phyloP scores from a whole-genome alignment of 2,113 vertebrate species.

The Microtus oregoni region DNA sequence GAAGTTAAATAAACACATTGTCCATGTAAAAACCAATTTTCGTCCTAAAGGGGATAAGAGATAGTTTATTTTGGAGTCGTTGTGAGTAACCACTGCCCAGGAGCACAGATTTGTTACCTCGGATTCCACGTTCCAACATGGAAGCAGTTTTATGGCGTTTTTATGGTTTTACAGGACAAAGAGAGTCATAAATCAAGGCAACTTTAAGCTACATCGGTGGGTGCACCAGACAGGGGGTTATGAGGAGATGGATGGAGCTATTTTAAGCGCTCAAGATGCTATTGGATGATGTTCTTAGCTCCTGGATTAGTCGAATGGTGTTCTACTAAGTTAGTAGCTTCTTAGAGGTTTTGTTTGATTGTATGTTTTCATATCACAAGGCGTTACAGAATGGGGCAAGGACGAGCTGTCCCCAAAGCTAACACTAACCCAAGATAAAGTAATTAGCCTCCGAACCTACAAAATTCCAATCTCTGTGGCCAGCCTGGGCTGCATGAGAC shows the following conservation, averaged over 20 bases:
- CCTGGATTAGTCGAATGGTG: background rate
- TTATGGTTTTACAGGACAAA: background rate
- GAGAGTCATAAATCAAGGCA: no score
- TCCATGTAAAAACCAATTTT: background rate
- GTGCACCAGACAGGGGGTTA: background rate
- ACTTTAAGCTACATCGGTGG: background rate
- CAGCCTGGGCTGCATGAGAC: background rate
- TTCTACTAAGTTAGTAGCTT: no score
- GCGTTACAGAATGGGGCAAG: no score
- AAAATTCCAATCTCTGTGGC: no score
- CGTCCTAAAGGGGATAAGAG: background rate
- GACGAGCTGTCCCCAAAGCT: no score
- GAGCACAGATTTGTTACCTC: background rate
- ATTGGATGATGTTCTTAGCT: background rate
- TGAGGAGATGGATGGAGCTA: no score
- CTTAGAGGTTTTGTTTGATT: no score
- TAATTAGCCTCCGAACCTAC: no score
- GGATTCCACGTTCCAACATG: background rate
- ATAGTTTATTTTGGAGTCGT: no score
- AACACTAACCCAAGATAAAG: no score
- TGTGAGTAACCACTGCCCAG: background rate
- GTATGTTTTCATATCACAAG: no score
- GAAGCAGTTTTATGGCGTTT: background rate
- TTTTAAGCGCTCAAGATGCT: background rate
- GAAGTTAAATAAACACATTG: background rate